Conservation (phyloP, 2,113 vertebrate species). For the Chloropsis hardwickii region DNA sequence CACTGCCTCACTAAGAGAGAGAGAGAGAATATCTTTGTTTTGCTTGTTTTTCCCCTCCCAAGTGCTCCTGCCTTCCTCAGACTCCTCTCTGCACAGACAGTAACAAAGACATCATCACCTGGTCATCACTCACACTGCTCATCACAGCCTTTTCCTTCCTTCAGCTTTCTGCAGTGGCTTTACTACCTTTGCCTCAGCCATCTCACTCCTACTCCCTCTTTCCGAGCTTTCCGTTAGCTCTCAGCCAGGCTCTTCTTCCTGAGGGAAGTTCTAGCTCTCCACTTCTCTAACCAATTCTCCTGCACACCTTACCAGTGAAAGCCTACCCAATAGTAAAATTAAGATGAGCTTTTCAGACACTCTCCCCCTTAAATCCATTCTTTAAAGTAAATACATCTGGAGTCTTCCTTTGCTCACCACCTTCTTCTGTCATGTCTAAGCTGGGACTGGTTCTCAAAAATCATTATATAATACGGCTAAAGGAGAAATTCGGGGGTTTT, state of each 20-base stretch:
- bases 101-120: neutral
- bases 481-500: neutral
- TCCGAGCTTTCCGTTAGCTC: neutral
- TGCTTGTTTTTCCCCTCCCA: neutral
- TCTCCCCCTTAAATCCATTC: neutral
- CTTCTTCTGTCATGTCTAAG: neutral
- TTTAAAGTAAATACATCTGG: neutral
- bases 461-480: neutral
- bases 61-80: neutral
- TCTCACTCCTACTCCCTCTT: neutral
- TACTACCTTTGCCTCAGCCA: neutral
- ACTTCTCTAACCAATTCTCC: neutral
- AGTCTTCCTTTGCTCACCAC: neutral
- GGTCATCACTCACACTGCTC: neutral
- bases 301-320: neutral
- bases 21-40: neutral
- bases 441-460: neutral
- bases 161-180: neutral
- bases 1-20: neutral
- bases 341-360: neutral
- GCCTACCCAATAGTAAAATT: neutral
- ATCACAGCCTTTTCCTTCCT: neutral
- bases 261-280: neutral
- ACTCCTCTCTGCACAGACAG: neutral
- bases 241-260: neutral